Evolutionary conservation across 2,113 vertebrate genomes (phyloP), one percentile per base, ranked within the genome.

Genomic region (Orycteropus afer): DNA sequence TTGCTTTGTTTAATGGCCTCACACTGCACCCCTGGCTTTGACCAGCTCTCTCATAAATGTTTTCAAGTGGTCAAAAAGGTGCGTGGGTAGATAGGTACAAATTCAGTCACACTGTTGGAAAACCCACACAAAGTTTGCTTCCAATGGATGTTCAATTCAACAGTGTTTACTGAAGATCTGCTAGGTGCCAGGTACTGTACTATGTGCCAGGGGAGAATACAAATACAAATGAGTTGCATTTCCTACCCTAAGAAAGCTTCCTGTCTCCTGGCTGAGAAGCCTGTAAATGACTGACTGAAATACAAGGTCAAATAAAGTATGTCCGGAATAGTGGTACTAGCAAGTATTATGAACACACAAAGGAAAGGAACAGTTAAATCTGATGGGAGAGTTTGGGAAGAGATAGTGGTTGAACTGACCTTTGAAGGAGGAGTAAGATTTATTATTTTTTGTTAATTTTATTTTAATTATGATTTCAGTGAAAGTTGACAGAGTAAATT

Each of bases 1-100:
- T 96, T 92, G 74, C 97, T 97, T 96, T 96, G 86, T 96, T 96
- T 96, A 95, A 97, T 96, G 92, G 93, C 89, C 84, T 96, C 93
- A 95, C 57, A 92, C 86, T 69, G 69, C 53, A 92, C 90, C 97
- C 96, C 78, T 95, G 82, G 90, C 90, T 96, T 93, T 96, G 95
- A 95, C 96, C 86, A 94, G 49, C 94, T 95, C 87, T 92, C 80
- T 95, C 83, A 84, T 93, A 92, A 84, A 95, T 92, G 82, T 95
- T 91, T 95, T 91, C 89, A 82, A 93, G 57, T 95, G 85, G 93
- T 96, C 95, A 95, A 94, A 97, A 71, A 94, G 81, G 85, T 95
- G n/a, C 69, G 27, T 81, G 45, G 69, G 45, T 76, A 85, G 90
- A 53, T 86, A 88, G 25, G 51, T 80, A 91, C 92, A 91, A 47